phyloP scores from a whole-genome alignment of 2,797 vertebrate species.

The Neopelma chrysocephalum region DNA sequence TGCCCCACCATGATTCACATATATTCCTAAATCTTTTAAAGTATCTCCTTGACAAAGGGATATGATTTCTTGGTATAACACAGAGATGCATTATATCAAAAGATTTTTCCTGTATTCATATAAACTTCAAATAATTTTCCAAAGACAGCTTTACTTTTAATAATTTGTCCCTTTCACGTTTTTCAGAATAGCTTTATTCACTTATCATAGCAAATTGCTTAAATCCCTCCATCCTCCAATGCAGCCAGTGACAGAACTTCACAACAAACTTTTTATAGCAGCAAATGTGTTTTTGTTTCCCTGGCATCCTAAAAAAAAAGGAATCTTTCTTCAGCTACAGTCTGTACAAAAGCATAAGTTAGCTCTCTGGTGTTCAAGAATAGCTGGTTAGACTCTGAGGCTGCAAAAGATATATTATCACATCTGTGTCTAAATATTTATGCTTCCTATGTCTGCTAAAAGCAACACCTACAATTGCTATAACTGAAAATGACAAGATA shows the following conservation, averaged over 20 bases:
- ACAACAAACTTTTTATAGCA: not conserved
- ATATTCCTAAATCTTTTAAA: not conserved
- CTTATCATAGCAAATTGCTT: not conserved
- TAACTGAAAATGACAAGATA: constrained; percentile 8
- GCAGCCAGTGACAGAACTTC: not conserved
- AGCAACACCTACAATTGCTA: constrained; percentile 15
- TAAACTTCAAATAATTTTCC: not conserved
- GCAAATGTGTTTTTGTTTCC: not conserved
- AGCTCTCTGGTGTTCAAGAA: not conserved
- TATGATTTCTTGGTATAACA: not conserved
- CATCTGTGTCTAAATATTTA: constrained; percentile 45
- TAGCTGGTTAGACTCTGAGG: not conserved
- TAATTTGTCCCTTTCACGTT: not conserved
- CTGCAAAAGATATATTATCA: not conserved
- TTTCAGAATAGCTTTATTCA: not conserved
- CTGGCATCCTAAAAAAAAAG: not conserved
- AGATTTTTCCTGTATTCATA: not conserved
- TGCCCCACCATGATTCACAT: not conserved
- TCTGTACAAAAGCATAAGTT: not conserved
- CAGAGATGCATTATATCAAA: not conserved
- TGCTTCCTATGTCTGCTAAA: constrained; percentile 10
- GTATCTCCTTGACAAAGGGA: not conserved
- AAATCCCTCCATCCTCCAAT: not conserved
- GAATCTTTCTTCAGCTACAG: not conserved
- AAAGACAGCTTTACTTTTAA: not conserved